Base-by-base conservation (phyloP, 64 coral and sea anemone genomes). In the Anthopleura sola region DNA sequence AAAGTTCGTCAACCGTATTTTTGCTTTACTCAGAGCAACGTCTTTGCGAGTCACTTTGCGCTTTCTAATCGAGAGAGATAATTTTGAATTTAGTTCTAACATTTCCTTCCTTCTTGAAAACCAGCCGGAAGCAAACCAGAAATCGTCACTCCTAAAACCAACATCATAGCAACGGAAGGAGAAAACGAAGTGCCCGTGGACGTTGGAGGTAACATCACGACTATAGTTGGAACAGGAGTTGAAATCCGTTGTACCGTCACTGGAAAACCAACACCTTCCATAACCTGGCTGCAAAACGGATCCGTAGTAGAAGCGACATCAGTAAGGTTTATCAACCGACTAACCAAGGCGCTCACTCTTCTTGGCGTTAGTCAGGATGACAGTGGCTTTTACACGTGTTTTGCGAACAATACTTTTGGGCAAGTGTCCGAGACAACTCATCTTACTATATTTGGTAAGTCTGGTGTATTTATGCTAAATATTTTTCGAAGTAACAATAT, bases 351-450 rank as follows among this genome's bases (percentile, higher is more conserved):
- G 80, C 57, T 92, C 32, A 82, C 48, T 16, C 66, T 86, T 37
- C 78, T 78, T 82, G 90, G 86, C 24, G 90, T 95, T 23, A 89
- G 64, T 8, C 21, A 88, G 33, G 55, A 77, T n/a, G 90, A 95
- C 36, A 62, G 36, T 51, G 94, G 94, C 12, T 84, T 58, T 39
- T 95, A 95, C 66, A 92, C 94, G 15, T 95, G 94, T 24, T 75
- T 83, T 26, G 94, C 94, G 23, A 91, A 88, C 24, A 95, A 95
- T 51, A 47, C 90, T 0, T 92, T 88, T 86, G 94, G 94, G 3
- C 69, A 84, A 5, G 90, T 83, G 23, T 84, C 76, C 21, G 69
- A 89, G 78, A 69, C 86, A 21, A 89, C 94, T 0, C 55, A 66
- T 44, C 23, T 86, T 77, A 53, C 15, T 68, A 62, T 95, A 60